A percentile compares a stretch with the other conserved stretches of the same genome.
phyloP scores from a whole-genome alignment of 2,888 invertebrate species.

The Dynastes tityus region DNA sequence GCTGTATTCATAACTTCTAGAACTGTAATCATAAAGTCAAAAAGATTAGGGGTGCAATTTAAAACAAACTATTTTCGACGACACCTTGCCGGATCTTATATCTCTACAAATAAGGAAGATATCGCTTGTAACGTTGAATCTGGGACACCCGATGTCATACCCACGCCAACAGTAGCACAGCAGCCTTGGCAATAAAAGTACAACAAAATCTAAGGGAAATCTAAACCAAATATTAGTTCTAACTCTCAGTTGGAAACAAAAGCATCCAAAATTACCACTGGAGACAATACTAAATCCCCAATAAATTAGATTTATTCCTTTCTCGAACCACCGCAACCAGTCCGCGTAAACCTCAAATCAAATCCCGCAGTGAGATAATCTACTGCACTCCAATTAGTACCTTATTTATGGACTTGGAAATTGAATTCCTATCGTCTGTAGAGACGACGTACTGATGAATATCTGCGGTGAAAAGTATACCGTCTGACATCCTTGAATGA shows the following conservation, averaged over 20 bases:
- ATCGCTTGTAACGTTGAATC: no score
- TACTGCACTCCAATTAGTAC: slow-evolving; percentile 9
- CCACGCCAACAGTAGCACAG: no score
- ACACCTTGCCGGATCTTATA: no score
- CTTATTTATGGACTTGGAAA: slow-evolving; percentile 7
- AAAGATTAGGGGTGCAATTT: no score
- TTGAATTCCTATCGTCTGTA: neutral
- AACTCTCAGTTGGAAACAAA: neutral
- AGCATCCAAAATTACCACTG: neutral
- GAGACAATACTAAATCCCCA: neutral
- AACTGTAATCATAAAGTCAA: no score
- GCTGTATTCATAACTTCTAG: no score
- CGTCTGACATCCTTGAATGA: neutral
- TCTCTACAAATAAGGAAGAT: no score
- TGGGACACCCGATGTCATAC: no score
- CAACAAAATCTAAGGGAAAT: no score
- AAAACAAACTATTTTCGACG: no score
- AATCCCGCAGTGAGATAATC: neutral
- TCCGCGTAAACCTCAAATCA: neutral
- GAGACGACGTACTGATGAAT: neutral
- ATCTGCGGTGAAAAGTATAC: neutral
- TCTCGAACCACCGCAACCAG: neutral
- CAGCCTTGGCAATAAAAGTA: no score
- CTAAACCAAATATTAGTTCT: neutral
- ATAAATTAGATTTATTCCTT: neutral